Conservation (phyloP, 2,888 invertebrate genomes). For the Cylloceria caligata region DNA sequence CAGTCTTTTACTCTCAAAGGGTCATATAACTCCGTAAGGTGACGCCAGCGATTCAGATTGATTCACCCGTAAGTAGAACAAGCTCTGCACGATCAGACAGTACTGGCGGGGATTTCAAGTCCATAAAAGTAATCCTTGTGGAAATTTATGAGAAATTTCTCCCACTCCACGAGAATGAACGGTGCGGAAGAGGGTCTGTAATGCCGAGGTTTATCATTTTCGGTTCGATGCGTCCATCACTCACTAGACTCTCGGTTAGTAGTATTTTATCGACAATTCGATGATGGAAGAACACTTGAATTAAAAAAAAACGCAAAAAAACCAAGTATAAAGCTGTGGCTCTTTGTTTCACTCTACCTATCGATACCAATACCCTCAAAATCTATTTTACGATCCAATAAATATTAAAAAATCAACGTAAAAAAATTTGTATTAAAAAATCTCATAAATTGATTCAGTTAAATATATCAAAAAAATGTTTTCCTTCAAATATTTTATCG, state of each 20-base stretch:
- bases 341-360: background rate
- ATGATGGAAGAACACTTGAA: background rate
- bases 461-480: too few species aligned
- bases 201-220: background rate
- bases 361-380: background rate
- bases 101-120: background rate
- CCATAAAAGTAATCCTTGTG: background rate
- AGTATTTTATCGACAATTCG: slow-evolving; percentile 1
- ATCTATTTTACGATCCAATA: background rate
- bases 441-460: too few species aligned
- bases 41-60: background rate
- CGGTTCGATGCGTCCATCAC: background rate
- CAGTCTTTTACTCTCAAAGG: background rate
- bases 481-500: too few species aligned
- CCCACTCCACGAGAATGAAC: background rate
- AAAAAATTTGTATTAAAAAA: background rate
- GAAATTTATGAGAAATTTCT: background rate
- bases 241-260: background rate
- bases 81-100: background rate
- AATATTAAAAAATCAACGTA: background rate
- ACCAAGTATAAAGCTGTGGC: background rate
- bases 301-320: background rate
- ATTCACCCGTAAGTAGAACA: background rate
- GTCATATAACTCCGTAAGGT: background rate
- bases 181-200: background rate